Conservation (phyloP, 1,140 invertebrate species). For the Leptinotarsa undecemlineata region DNA sequence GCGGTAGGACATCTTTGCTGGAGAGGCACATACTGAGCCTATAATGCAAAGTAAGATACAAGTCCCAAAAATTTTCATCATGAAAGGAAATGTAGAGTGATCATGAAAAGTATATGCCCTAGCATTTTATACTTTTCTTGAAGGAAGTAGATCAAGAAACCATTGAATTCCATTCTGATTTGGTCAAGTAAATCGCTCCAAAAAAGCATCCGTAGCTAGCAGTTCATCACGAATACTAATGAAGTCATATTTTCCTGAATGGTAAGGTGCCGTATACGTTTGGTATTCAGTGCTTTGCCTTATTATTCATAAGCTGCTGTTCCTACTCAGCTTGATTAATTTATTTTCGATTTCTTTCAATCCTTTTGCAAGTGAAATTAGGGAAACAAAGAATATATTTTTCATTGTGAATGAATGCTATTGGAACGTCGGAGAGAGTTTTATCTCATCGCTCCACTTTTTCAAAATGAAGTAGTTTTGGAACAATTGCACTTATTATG, state of each 20-base stretch:
- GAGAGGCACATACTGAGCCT: constrained; percentile 62
- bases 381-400: background rate
- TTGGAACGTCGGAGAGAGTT: background rate
- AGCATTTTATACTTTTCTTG: constrained; percentile 33
- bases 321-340: background rate
- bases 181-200: background rate
- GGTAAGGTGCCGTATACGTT: background rate
- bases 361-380: constrained; percentile 6
- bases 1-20: constrained; percentile 67
- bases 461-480: background rate
- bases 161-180: background rate
- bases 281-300: constrained; percentile 18
- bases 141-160: constrained; percentile 1
- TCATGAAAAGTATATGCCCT: constrained; percentile 28
- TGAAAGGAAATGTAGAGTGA: constrained; percentile 38
- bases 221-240: background rate
- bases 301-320: background rate
- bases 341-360: constrained; percentile 15
- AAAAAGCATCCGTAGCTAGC: background rate
- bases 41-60: constrained; percentile 56
- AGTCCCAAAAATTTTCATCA: constrained; percentile 59
- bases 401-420: background rate
- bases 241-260: background rate
- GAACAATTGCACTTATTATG: no score
- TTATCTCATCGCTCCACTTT: background rate